phyloP scores from a whole-genome alignment of 2,113 vertebrate genomes.

The Paralichthys olivaceus region DNA sequence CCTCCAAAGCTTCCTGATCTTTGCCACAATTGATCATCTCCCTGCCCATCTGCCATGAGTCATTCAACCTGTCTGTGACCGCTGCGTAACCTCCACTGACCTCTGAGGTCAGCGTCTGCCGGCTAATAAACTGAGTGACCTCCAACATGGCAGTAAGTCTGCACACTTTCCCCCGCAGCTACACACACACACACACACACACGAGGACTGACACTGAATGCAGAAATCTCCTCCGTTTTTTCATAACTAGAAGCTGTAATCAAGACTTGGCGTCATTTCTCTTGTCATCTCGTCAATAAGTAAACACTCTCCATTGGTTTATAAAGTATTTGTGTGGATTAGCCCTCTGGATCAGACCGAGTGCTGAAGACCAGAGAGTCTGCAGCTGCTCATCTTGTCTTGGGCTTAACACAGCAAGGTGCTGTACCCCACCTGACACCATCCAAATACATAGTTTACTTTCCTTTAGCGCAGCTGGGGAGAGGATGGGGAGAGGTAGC shows the following conservation, averaged over 20 bases:
- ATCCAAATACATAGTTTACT: constrained; percentile 67
- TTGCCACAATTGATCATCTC: background rate
- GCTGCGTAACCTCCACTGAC: constrained; percentile 16
- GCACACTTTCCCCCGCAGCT: constrained; percentile 21
- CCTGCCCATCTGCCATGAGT: constrained; percentile 27
- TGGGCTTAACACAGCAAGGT: constrained; percentile 60
- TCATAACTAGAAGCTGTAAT: constrained; percentile 41
- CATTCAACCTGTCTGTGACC: constrained; percentile 40
- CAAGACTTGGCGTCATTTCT: constrained; percentile 16
- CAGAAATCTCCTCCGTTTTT: constrained; percentile 20
- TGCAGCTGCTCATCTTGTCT: constrained; percentile 64
- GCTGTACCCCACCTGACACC: constrained; percentile 59
- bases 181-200: constrained; percentile 2
- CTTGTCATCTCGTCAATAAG: constrained; percentile 24
- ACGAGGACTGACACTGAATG: background rate
- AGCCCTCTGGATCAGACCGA: constrained; percentile 27
- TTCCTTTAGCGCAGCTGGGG: constrained; percentile 65
- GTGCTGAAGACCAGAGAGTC: constrained; percentile 42
- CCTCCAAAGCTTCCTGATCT: constrained; percentile 11
- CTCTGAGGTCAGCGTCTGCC: constrained; percentile 49
- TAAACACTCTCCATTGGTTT: constrained; percentile 53
- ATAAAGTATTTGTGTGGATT: constrained; percentile 44
- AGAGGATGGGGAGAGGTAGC: constrained; percentile 49
- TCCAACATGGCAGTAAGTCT: constrained; percentile 27
- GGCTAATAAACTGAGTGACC: constrained; percentile 34